Conservation (phyloP, 1,140 invertebrate genomes). For the Zaprionus vittiger region DNA sequence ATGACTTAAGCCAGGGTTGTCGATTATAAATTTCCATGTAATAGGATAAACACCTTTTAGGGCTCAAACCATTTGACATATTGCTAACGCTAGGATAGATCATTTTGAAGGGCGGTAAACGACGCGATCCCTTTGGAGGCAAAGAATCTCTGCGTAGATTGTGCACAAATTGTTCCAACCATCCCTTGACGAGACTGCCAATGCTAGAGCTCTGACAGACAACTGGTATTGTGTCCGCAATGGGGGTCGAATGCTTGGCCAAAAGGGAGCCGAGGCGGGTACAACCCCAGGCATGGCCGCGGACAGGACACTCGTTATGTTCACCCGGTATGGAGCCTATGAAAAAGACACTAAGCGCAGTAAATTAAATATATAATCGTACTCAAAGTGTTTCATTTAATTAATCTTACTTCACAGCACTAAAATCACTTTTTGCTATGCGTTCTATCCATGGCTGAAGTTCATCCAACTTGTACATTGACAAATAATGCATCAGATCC, state of each 20-base stretch:
- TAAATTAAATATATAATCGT: not conserved
- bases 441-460: conserved; percentile 89
- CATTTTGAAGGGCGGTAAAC: conserved; percentile 14
- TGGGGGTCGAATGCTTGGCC: conserved; percentile 86
- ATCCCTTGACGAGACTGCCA: conserved; percentile 91
- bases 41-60: not conserved
- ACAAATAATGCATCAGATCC: conserved; percentile 86
- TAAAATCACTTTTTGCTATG: conserved; percentile 91
- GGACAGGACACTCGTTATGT: not conserved
- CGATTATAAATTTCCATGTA: not conserved
- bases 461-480: conserved; percentile 88
- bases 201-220: conserved; percentile 95
- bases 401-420: conserved; percentile 89
- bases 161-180: conserved; percentile 87
- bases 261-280: conserved; percentile 71
- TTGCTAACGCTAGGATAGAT: conserved; percentile 11
- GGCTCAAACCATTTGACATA: not conserved
- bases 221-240: conserved; percentile 79
- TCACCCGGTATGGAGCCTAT: conserved; percentile 10
- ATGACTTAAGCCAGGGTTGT: conserved; percentile 85
- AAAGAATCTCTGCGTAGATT: conserved; percentile 1
- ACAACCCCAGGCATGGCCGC: conserved; percentile 8
- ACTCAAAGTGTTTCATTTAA: conserved; percentile 45
- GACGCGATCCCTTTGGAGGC: not conserved
- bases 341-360: conserved; percentile 16